phyloP scores from a whole-genome alignment of 2,113 vertebrate species.

The Hymenochirus boettgeri region DNA sequence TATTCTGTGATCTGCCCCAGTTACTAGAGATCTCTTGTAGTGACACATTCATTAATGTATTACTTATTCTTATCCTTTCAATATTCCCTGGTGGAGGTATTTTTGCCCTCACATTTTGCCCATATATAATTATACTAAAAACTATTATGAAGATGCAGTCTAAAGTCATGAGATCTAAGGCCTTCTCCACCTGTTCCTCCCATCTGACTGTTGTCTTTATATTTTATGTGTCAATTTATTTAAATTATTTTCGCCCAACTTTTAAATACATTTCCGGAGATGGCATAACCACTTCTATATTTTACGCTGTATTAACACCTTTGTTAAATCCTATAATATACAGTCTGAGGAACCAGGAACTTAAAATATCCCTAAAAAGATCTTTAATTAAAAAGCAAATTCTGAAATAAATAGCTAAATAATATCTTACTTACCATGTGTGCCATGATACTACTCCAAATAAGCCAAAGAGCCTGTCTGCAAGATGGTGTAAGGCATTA shows the following conservation, averaged over 20 bases:
- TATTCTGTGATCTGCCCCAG: conserved; percentile 51
- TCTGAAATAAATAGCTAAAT: no score
- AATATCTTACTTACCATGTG: no score
- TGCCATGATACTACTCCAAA: no score
- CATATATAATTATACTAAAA: conserved; percentile 41
- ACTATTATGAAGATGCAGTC: conserved; percentile 41
- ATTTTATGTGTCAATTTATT: conserved; percentile 47
- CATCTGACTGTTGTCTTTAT: conserved; percentile 48
- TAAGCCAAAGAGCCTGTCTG: no score
- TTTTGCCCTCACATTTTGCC: conserved; percentile 43
- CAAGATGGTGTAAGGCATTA: no score
- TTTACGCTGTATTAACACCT: conserved; percentile 43
- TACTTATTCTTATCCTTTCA: conserved; percentile 41
- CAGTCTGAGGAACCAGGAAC: conserved; percentile 28
- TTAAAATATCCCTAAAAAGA: conserved; percentile 5
- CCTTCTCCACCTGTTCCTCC: conserved; percentile 37
- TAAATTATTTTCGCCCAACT: conserved; percentile 44
- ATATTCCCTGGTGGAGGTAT: conserved; percentile 38
- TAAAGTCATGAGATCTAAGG: no score
- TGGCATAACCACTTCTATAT: conserved; percentile 27
- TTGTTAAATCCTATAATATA: conserved; percentile 28
- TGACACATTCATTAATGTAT: conserved; percentile 41
- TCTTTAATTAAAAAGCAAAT: neutral
- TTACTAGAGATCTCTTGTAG: conserved; percentile 20
- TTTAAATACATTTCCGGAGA: conserved; percentile 2